phyloP scores from a whole-genome alignment of 2,888 invertebrate genomes.

The Acheta domesticus region DNA sequence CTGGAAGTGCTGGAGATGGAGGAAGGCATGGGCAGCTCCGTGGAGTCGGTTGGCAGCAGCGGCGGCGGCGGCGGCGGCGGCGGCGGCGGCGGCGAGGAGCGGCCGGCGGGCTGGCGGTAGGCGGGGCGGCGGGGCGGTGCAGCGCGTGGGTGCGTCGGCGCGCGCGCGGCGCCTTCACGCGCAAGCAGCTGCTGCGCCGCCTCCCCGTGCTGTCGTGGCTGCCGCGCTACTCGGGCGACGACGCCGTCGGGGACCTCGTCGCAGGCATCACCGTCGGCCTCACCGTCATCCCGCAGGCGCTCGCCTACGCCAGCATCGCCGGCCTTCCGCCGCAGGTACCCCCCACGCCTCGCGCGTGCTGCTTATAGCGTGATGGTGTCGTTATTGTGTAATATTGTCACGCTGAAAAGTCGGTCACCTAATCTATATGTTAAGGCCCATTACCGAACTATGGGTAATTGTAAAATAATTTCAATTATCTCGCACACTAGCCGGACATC shows the following conservation, averaged over 20 bases:
- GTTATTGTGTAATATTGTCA: too few species aligned
- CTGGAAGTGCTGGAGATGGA: constrained; percentile 27
- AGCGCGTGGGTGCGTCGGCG: constrained; percentile 49
- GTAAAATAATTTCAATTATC: too few species aligned
- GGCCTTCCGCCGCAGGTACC: constrained; percentile 67
- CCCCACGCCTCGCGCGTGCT: background rate
- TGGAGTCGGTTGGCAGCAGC: background rate
- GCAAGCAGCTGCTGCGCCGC: constrained; percentile 68
- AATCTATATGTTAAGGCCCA: too few species aligned
- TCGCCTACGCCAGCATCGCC: constrained; percentile 77
- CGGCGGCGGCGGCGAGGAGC: constrained; percentile 43
- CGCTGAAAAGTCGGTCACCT: too few species aligned
- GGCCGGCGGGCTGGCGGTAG: constrained; percentile 43
- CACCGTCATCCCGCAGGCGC: constrained; percentile 83
- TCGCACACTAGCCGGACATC: too few species aligned
- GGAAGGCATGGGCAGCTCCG: background rate
- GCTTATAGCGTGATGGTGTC: too few species aligned
- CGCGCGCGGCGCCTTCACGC: constrained; percentile 55
- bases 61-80: constrained; percentile 46
- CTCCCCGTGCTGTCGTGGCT: constrained; percentile 75
- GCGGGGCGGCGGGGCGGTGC: background rate
- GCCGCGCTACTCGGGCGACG: constrained; percentile 67
- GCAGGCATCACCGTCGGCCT: constrained; percentile 90
- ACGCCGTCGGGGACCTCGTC: constrained; percentile 80
- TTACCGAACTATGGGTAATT: too few species aligned